A percentile compares a stretch with the other conserved stretches of the same genome.
Evolutionary conservation across 2,888 invertebrate genomes (phyloP).

Genomic region (Epistrophella euchroma): DNA sequence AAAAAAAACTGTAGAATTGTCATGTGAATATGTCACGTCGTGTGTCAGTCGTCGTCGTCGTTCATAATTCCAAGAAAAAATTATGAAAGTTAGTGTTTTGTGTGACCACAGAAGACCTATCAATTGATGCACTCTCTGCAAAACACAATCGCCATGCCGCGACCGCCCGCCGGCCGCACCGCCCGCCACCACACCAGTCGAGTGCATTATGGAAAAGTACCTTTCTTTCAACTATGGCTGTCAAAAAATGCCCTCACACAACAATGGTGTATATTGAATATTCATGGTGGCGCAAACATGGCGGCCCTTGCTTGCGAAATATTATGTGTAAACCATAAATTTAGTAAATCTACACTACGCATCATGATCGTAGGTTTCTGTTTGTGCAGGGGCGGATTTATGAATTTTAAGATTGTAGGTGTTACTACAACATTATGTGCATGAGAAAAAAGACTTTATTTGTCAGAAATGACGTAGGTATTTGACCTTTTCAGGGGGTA

Average conservation of each 20-base stretch:
- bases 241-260: conserved; percentile 52
- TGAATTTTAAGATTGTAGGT: neutral
- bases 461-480: too few relatives aligned
- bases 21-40: conserved; percentile 64
- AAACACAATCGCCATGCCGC: neutral
- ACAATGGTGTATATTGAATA: conserved; percentile 57
- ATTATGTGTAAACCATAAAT: conserved; percentile 57
- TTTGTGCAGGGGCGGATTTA: conserved; percentile 1
- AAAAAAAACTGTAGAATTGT: conserved; percentile 47
- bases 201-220: conserved; percentile 61
- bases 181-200: neutral
- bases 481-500: too few relatives aligned
- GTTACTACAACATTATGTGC: too few relatives aligned
- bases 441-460: too few relatives aligned
- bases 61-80: conserved; percentile 41
- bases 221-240: conserved; percentile 48
- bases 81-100: conserved; percentile 56
- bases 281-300: conserved; percentile 72
- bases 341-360: conserved; percentile 29
- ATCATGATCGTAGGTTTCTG: neutral
- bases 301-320: conserved; percentile 63
- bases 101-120: conserved; percentile 52
- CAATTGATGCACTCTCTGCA: conserved; percentile 51
- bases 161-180: neutral
- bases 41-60: conserved; percentile 30